Conservation (phyloP, 2,113 vertebrate genomes). For the Orthonyx spaldingii region DNA sequence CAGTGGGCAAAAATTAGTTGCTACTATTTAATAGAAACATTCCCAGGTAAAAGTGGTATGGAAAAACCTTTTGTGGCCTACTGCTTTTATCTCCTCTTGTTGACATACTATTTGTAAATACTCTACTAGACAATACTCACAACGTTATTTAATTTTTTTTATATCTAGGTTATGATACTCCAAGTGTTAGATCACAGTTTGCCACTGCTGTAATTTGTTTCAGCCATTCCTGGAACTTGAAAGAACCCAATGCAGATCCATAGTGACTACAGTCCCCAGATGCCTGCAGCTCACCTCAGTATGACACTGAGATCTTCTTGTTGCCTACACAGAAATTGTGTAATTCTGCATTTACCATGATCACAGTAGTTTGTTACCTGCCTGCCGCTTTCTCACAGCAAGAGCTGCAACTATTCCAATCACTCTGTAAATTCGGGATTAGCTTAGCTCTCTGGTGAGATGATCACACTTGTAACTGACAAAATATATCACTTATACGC, state of each 20-base stretch:
- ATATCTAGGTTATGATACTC: not conserved
- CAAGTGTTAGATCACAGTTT: not conserved
- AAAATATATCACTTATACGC: not conserved
- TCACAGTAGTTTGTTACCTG: not conserved
- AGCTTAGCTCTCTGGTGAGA: not conserved
- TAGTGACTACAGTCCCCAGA: not conserved
- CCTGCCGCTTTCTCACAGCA: not conserved
- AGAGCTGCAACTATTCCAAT: not conserved
- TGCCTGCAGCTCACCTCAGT: not conserved
- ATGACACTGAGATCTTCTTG: not conserved
- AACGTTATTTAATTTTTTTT: not conserved
- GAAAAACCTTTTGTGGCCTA: not conserved
- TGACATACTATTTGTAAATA: not conserved
- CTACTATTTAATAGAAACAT: not conserved
- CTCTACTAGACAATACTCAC: not conserved
- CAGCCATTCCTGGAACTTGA: not conserved
- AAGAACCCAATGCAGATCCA: rapidly evolving
- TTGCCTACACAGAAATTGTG: rapidly evolving
- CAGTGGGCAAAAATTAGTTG: not conserved
- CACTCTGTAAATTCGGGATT: not conserved
- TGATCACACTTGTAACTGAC: not conserved
- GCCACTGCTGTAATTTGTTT: not conserved
- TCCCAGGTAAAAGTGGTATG: not conserved
- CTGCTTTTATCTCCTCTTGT: not conserved
- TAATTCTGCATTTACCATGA: not conserved